Evolutionary conservation across 1,140 invertebrate species (phyloP), one percentile per base, ranked within the genome.

Genomic region (Zaprionus lachaisei): DNA sequence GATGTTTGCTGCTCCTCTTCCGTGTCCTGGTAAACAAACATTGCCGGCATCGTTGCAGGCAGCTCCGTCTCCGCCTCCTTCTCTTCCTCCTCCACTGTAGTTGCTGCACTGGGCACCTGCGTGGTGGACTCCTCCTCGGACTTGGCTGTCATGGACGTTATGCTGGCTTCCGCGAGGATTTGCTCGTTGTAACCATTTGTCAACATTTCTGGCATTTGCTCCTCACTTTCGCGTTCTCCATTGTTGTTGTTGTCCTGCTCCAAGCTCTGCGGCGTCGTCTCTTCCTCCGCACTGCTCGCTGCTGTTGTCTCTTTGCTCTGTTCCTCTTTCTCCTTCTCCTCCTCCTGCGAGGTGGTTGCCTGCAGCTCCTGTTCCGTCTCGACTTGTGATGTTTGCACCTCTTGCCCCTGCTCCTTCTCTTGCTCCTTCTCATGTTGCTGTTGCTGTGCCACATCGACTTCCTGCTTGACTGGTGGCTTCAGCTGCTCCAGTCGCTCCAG

Each of bases 151-250:
- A 47, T 71, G 34, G 38, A 51, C 11, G 55, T 64, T 20, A 63
- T 56, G 24, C 26, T 66, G n/a, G 57, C 54, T 47, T 77, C 68
- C 56, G 64, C 60, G 28, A 57, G 64, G 47, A 57, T 66, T 70
- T 83, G 77, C 44, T 91, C 86, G 57, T 72, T 76, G 79, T 89
- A 89, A 57, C 72, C 69, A 79, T 89, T 89, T 81, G 81, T 89
- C 66, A 89, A 72, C 72, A 90, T 81, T 60, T 89, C 85, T 54
- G 81, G 85, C 78, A 81, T 81, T 76, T 89, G 68, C 58, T 89
- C 69, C 20, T 80, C 73, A 44, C 51, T 61, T 14, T 67, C 68
- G 31, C 28, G 58, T 24, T 62, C 20, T 17, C n/a, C 20, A 17
- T 37, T 60, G 56, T 37, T 38, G 9, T 34, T 34, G 31, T 34